Evolutionary conservation across 2,888 invertebrate species (phyloP), one percentile per base, ranked within the genome.

Genomic region (Melinopterus prodromus): DNA sequence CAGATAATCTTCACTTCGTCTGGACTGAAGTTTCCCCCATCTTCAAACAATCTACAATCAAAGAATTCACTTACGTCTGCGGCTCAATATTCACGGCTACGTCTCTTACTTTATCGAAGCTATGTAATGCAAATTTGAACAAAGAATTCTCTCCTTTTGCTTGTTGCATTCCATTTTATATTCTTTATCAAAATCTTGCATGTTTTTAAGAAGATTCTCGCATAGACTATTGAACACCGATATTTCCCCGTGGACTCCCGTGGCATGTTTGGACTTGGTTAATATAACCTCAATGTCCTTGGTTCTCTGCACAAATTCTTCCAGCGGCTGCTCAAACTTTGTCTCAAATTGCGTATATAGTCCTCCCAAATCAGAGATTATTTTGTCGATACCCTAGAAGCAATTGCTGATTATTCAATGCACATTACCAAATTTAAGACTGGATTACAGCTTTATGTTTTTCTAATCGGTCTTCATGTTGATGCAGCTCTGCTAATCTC

Each of bases 1-100:
- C 78, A 77, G 2, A 80, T 70, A 15, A 70, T 3, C 82, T 84
- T 85, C 7, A 82, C 82, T 84, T 87, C 87, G 3, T 84, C 84
- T 0, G 81, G 70, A 77, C 82, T 82, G 80, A 84, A 88, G 81
- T 85, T 86, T 35, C 88, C 88, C 26, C 82, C 83, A 81, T 88
- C 87, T 6, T 82, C 82, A 83, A 88, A 88, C 37, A 87, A 82
- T 79, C 88, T 87, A 79, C 26, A 26, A 26, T 26, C 26, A 26
- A 26, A 3, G 26, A 1, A 26, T 26, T 26, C 3, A 26, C 26
- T 26, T 26, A 26, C 26, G 26, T 3, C 26, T 3, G 1, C 26
- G 26, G 3, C 3, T 26, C 26, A 26, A 26, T 26, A 26, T 1
- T 26, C 26, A 26, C 3, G 26, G 26, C 26, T 26, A 26, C 26